Evolutionary conservation across 2,113 vertebrate genomes (phyloP).

Genomic region (Lepus americanus): DNA sequence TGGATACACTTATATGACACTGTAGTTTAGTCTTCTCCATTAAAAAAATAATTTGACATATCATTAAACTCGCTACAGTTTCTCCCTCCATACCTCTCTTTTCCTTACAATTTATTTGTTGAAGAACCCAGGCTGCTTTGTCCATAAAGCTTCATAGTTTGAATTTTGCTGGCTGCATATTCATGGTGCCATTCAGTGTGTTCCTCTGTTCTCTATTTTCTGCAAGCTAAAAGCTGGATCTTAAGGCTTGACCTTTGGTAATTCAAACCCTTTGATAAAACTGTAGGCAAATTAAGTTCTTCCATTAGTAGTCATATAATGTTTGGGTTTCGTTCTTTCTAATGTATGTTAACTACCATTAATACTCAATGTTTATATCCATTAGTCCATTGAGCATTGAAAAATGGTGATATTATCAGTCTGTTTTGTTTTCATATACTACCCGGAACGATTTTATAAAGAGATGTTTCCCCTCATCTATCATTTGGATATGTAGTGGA

Average conservation of each 20-base stretch:
- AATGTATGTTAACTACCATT: neutral
- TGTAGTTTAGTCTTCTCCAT: neutral
- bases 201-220: conserved; percentile 25
- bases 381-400: neutral
- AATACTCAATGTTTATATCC: neutral
- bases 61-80: neutral
- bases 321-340: neutral
- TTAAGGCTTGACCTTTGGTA: neutral
- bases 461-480: neutral
- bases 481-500: neutral
- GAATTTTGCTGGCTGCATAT: neutral
- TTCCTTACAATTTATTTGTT: neutral
- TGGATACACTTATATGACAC: too few species aligned
- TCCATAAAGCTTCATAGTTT: conserved; percentile 6
- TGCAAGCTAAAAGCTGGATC: neutral
- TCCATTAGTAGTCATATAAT: neutral
- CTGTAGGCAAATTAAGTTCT: neutral
- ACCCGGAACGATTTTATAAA: neutral
- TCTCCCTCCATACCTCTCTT: neutral
- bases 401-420: neutral
- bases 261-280: neutral
- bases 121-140: neutral
- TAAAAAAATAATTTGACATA: neutral
- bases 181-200: neutral
- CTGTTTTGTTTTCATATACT: conserved; percentile 8